These are phyloP conservation scores for Sarcophaga peregrina DNA, from an alignment of 1,140 invertebrate species.

Conservation along the genomic window DNA sequence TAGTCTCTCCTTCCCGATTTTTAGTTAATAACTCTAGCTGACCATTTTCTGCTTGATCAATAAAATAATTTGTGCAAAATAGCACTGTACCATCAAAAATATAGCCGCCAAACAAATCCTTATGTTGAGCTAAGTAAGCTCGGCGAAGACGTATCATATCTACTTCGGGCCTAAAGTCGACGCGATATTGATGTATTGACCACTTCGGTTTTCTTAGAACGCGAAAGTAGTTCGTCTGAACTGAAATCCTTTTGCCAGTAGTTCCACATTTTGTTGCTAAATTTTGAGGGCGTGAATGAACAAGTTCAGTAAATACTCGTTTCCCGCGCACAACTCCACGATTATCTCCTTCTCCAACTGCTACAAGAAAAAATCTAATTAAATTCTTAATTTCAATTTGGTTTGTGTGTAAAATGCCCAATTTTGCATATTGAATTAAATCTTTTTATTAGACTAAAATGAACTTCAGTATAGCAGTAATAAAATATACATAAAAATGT, in stretches of 20 bases:
- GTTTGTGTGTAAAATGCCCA: neutral
- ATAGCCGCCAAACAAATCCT: constrained; percentile 59
- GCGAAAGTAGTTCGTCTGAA: constrained; percentile 82
- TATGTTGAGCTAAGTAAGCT: constrained; percentile 52
- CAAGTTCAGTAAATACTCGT: constrained; percentile 53
- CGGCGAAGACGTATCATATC: constrained; percentile 55
- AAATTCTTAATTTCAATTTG: neutral
- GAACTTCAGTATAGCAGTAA: too few relatives aligned
- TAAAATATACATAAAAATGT: too few relatives aligned
- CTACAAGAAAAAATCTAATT: neutral
- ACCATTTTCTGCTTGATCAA: constrained; percentile 52
- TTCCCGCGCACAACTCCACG: constrained; percentile 58
- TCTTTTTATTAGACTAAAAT: neutral
- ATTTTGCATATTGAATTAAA: neutral
- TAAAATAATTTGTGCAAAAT: constrained; percentile 58
- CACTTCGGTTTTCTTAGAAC: constrained; percentile 76
- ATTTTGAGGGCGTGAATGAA: constrained; percentile 52
- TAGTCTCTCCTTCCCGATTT: constrained; percentile 57
- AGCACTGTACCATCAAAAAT: constrained; percentile 70
- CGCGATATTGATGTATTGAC: constrained; percentile 84
- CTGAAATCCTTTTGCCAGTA: constrained; percentile 48
- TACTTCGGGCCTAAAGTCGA: constrained; percentile 78
- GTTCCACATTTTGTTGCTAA: constrained; percentile 51
- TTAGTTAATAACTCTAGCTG: constrained; percentile 55
- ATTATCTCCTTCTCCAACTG: constrained; percentile 39